Base-by-base conservation (phyloP, 2,797 vertebrate species). In the Brachyalestes nurse region DNA sequence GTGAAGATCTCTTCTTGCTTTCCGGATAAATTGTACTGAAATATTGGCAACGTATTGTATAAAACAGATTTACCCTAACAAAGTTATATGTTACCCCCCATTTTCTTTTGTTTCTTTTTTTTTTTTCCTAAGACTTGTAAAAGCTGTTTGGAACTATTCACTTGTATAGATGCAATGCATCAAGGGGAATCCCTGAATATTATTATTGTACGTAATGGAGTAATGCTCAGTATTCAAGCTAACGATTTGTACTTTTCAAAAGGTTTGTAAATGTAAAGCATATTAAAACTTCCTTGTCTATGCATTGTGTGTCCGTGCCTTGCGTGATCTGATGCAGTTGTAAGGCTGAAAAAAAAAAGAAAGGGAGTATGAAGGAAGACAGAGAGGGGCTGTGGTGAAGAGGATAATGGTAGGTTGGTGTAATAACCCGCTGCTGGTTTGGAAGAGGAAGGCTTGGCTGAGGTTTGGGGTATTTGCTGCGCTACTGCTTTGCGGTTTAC, bases 241-340 rank as follows among this genome's bases (percentile, higher is more conserved):
- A 88, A 90, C 87, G 76, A 91, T 88, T 88, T 92, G 88, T 91
- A 89, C 85, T 91, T 92, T 87, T 86, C 89, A 42, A 87, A 83
- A 84, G 81, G 92, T 92, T 88, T 93, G 90, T 92, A 89, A 89
- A 87, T 91, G 86, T 91, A 88, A 88, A 84, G 85, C 87, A 88
- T 87, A 94, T 93, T 94, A 93, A 94, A 79, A 93, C 85, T 86
- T 85, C 72, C 79, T 85, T 90, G 91, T 94, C 93, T 94, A 94
- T 93, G 92, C 91, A 92, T 83, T 76, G 81, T 67, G 74, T 42
- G 76, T 88, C 72, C 77, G 83, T 82, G 66, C 77, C 45, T 23
- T 84, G 38, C 71, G 62, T 86, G 71, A 49, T 19, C n/a, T 77
- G 23, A n/a, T n/a, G 61, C 9, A 14, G 38, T 23, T 6, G n/a